A percentile compares a stretch with the other conserved stretches of the same genome.
Conservation (phyloP, 23 tunicate species). For the Halocynthia roretzi region DNA sequence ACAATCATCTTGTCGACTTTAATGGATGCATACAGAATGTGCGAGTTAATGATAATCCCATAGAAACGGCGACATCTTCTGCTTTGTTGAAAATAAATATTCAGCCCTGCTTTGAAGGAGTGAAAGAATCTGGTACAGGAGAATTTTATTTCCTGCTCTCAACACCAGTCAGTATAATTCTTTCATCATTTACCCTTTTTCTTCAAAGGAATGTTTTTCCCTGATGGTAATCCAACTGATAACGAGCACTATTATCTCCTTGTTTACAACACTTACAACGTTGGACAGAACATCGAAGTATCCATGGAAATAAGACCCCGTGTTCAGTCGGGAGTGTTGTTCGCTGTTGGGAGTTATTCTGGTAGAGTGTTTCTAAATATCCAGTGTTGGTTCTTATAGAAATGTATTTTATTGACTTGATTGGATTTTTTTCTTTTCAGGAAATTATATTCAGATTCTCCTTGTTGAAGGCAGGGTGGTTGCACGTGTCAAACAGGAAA, state of each 20-base stretch:
- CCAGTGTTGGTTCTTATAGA: neutral
- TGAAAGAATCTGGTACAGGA: neutral
- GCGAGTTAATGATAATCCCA: constrained; percentile 19
- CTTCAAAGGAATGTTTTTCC: constrained; percentile 22
- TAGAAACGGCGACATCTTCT: constrained; percentile 2
- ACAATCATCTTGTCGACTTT: constrained; percentile 49
- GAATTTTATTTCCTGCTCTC: neutral
- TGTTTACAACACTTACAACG: constrained; percentile 29
- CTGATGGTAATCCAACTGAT: constrained; percentile 8
- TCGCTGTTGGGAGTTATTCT: constrained; percentile 61
- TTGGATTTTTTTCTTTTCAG: constrained; percentile 5
- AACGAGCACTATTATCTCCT: neutral
- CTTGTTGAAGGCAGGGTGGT: constrained; percentile 59
- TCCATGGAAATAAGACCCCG: constrained; percentile 65
- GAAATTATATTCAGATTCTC: constrained; percentile 61
- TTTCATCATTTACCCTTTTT: neutral
- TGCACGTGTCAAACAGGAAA: constrained; percentile 56
- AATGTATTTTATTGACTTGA: neutral
- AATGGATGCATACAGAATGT: constrained; percentile 59
- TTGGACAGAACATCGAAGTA: constrained; percentile 55
- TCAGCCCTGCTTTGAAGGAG: constrained; percentile 16
- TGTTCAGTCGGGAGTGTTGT: constrained; percentile 35
- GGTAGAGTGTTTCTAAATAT: constrained; percentile 17
- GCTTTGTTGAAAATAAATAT: constrained; percentile 4
- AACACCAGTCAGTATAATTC: neutral